Conservation (phyloP, 1,140 invertebrate species). For the Vollenhovia emeryi region DNA sequence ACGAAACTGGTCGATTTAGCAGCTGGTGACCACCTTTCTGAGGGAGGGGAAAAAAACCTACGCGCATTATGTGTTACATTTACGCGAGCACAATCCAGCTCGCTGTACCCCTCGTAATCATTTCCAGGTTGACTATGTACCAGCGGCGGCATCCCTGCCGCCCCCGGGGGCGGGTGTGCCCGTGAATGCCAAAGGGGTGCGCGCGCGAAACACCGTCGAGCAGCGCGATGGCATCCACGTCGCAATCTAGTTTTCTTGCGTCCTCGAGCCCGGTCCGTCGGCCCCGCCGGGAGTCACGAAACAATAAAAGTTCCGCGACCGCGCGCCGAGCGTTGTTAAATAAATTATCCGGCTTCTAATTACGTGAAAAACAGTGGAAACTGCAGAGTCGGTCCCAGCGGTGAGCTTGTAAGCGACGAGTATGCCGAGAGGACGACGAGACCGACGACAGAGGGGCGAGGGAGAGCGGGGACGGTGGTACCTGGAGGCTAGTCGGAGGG, state of each 20-base stretch:
- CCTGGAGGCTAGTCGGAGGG: neutral
- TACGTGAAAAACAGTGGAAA: constrained; percentile 78
- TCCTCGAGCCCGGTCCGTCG: constrained; percentile 16
- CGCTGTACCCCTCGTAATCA: constrained; percentile 21
- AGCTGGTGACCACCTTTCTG: neutral
- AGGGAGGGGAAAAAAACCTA: neutral
- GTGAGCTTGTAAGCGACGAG: constrained; percentile 65
- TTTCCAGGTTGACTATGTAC: constrained; percentile 37
- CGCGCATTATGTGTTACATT: neutral
- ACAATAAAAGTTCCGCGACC: constrained; percentile 77
- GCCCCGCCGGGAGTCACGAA: constrained; percentile 60
- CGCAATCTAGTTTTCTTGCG: constrained; percentile 64
- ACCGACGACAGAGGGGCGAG: constrained; percentile 44
- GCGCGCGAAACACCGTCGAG: constrained; percentile 6
- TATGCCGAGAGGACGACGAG: constrained; percentile 21
- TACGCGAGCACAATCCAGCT: neutral
- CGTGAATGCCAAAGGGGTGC: constrained; percentile 21
- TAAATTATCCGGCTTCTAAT: constrained; percentile 81
- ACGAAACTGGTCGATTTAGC: neutral
- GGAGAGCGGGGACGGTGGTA: neutral
- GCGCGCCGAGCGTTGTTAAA: constrained; percentile 78
- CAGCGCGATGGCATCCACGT: constrained; percentile 24
- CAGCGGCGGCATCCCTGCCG: neutral
- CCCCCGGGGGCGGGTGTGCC: neutral
- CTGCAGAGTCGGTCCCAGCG: constrained; percentile 72